A percentile compares a stretch with the other conserved stretches of the same genome.
Evolutionary conservation across 1,140 invertebrate genomes (phyloP).

Genomic region (Ceratitis capitata): DNA sequence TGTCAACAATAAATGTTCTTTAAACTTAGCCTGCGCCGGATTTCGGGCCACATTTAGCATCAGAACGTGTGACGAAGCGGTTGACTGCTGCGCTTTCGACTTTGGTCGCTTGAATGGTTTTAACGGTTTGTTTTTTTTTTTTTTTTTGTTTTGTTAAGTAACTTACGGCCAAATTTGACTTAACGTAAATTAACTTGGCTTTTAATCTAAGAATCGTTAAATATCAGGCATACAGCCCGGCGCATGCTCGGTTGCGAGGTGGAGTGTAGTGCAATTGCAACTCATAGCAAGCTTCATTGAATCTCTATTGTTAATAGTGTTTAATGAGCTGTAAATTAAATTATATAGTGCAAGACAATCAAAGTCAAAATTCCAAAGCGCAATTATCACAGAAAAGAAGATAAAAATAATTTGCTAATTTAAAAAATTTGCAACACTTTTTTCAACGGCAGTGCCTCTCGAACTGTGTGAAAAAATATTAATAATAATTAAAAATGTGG

Average conservation of each 20-base stretch:
- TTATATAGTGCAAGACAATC: neutral
- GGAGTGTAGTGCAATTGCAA: no score
- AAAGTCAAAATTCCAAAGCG: neutral
- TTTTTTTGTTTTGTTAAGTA: neutral
- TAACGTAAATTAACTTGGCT: neutral
- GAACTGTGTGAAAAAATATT: neutral
- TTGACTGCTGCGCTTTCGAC: constrained; percentile 22
- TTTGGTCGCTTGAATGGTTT: constrained; percentile 3
- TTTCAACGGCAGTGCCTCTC: neutral
- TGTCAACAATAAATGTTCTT: constrained; percentile 38
- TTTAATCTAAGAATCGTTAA: neutral
- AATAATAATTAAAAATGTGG: neutral
- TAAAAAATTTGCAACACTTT: no score
- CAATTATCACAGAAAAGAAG: neutral
- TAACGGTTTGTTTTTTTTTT: no score
- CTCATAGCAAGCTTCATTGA: neutral
- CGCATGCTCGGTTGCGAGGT: neutral
- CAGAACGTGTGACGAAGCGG: constrained; percentile 41
- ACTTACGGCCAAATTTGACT: neutral
- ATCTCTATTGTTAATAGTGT: neutral
- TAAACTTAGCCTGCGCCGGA: constrained; percentile 39
- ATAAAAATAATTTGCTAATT: no score
- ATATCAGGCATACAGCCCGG: neutral
- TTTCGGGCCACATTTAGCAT: constrained; percentile 40
- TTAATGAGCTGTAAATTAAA: neutral